phyloP scores from a whole-genome alignment of 1,140 invertebrate genomes.

The Dendroctonus ponderosae region DNA sequence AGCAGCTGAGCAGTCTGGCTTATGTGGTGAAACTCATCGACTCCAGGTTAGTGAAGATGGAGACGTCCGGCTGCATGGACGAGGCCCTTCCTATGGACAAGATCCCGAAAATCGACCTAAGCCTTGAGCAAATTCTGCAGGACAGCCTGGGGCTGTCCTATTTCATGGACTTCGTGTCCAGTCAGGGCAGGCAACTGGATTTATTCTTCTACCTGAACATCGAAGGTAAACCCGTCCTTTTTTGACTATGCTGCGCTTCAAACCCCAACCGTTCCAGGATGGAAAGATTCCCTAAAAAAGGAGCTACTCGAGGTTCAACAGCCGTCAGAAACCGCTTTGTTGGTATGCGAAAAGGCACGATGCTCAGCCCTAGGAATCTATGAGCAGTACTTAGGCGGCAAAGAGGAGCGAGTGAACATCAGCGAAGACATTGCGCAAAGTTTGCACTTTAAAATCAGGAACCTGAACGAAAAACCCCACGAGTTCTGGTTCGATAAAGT shows the following conservation, averaged over 20 bases:
- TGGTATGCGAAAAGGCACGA: conserved; percentile 62
- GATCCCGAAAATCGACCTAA: conserved; percentile 65
- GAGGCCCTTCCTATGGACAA: conserved; percentile 46
- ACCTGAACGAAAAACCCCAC: conserved; percentile 56
- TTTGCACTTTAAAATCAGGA: conserved; percentile 65
- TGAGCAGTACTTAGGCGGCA: conserved; percentile 79
- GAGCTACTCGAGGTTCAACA: conserved; percentile 62
- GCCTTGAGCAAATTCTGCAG: conserved; percentile 75
- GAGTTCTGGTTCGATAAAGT: conserved; percentile 86
- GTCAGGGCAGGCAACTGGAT: conserved; percentile 70
- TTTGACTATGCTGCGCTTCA: too few species aligned
- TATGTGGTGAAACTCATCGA: conserved; percentile 79
- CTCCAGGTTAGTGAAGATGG: conserved; percentile 62
- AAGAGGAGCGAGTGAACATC: conserved; percentile 64
- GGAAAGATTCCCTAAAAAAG: conserved; percentile 74
- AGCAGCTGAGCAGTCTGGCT: conserved; percentile 83
- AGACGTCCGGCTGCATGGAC: conserved; percentile 50
- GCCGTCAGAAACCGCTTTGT: conserved; percentile 50
- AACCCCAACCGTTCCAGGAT: conserved; percentile 56
- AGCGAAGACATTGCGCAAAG: conserved; percentile 65
- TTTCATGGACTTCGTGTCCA: conserved; percentile 80
- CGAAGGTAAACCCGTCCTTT: conserved; percentile 56
- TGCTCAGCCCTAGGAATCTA: conserved; percentile 78
- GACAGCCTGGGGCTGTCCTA: conserved; percentile 78
- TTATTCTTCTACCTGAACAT: conserved; percentile 82